Percentiles rank a stretch among this genome's conserved stretches.
Evolutionary conservation across 1,140 invertebrate species (phyloP).

Genomic region (Teleogryllus occipitalis): DNA sequence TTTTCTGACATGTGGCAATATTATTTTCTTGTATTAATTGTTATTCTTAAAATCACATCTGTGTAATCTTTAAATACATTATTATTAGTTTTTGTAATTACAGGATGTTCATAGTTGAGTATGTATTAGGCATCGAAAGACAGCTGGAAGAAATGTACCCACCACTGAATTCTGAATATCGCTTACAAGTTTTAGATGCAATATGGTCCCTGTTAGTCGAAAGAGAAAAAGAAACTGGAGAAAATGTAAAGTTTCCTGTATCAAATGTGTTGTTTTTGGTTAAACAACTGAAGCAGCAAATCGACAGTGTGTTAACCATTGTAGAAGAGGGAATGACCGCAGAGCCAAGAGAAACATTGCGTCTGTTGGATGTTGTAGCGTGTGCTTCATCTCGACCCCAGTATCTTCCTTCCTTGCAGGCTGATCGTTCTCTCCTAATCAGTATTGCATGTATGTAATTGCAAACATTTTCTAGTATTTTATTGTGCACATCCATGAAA

Average conservation of each 20-base stretch:
- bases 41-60: background rate
- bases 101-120: background rate
- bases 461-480: background rate
- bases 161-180: background rate
- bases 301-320: background rate
- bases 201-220: background rate
- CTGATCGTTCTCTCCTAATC: background rate
- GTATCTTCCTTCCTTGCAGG: background rate
- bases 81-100: background rate
- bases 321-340: background rate
- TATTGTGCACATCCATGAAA: background rate
- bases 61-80: background rate
- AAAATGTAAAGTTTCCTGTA: background rate
- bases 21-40: background rate
- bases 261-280: background rate
- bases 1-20: background rate
- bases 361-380: background rate
- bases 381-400: background rate
- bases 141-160: background rate
- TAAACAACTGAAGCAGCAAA: background rate
- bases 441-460: background rate
- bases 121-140: background rate
- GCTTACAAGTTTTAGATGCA: background rate
- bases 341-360: background rate
- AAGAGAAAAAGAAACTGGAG: background rate